A percentile compares a stretch with the other conserved stretches of the same genome.
These are phyloP conservation scores for Neodiprion virginianus DNA, from an alignment of 1,140 invertebrate genomes.

Conservation along the genomic window DNA sequence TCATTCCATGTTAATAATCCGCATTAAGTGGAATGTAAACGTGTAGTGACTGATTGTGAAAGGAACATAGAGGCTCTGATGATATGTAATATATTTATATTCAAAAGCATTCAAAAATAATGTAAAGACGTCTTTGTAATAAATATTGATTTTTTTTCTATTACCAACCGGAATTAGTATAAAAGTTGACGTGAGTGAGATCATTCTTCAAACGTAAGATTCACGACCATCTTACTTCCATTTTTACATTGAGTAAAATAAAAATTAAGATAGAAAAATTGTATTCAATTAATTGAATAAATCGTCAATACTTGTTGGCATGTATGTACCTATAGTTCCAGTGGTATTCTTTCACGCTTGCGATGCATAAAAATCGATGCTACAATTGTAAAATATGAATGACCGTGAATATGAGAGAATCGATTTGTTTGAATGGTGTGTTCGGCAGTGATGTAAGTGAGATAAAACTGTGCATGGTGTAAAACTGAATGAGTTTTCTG, in stretches of 20 bases:
- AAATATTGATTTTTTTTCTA: constrained; percentile 8
- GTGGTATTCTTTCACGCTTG: too few species aligned
- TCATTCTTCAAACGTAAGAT: not conserved
- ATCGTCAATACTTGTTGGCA: constrained; percentile 6
- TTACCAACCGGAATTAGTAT: constrained; percentile 17
- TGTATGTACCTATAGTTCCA: not conserved
- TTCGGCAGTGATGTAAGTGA: not conserved
- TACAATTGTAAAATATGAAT: too few species aligned
- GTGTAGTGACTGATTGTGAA: not conserved
- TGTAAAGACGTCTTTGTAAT: not conserved
- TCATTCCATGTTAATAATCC: not conserved
- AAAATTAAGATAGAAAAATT: not conserved
- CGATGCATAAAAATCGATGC: too few species aligned
- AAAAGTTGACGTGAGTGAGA: not conserved
- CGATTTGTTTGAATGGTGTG: not conserved
- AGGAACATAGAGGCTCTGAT: constrained; percentile 11
- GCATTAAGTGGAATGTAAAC: too few species aligned
- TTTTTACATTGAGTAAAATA: constrained; percentile 9
- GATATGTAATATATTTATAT: not conserved
- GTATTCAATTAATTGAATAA: not conserved
- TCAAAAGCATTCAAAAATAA: not conserved
- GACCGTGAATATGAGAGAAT: not conserved
- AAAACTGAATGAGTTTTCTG: not conserved
- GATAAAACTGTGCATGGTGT: not conserved
- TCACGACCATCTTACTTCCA: not conserved